phyloP scores from a whole-genome alignment of 1,140 invertebrate species.

The Lycorma delicatula region DNA sequence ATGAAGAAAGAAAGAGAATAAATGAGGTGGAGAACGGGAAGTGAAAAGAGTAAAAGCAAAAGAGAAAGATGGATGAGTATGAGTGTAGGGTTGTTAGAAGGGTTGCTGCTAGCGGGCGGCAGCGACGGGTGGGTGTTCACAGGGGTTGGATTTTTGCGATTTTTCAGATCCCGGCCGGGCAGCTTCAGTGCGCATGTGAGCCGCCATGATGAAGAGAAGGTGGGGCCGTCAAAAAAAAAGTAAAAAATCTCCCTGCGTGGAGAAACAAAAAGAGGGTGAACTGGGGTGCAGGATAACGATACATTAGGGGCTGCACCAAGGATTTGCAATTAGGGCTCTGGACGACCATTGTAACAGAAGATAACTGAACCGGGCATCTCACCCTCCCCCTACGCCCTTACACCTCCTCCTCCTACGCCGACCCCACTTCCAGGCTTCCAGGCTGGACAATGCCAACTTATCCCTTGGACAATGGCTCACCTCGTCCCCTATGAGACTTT shows the following conservation, averaged over 20 bases:
- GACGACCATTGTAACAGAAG: slow-evolving; percentile 2
- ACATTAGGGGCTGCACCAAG: slow-evolving; percentile 6
- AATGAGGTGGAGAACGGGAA: too few species aligned
- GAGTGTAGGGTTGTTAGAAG: too few species aligned
- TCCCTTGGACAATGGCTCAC: slow-evolving; percentile 1
- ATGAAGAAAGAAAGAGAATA: too few species aligned
- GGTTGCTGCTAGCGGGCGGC: too few species aligned
- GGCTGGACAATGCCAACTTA: background rate
- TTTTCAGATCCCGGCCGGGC: background rate
- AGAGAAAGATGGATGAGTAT: too few species aligned
- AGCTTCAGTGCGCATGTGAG: background rate
- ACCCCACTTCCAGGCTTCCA: background rate
- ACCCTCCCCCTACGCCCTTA: background rate
- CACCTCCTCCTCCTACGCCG: background rate
- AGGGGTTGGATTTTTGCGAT: slow-evolving; percentile 5
- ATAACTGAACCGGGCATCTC: slow-evolving; percentile 1
- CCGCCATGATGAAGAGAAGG: background rate
- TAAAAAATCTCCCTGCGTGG: slow-evolving; percentile 1
- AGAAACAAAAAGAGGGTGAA: slow-evolving; percentile 4
- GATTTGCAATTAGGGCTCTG: background rate
- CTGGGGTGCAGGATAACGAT: slow-evolving; percentile 5
- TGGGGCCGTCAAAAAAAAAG: too few species aligned
- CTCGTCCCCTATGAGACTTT: background rate
- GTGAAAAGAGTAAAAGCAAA: too few species aligned
- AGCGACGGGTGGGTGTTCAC: too few species aligned